Evolutionary conservation across 2,797 vertebrate genomes (phyloP).

Genomic region (Sphenopsis melanotis): DNA sequence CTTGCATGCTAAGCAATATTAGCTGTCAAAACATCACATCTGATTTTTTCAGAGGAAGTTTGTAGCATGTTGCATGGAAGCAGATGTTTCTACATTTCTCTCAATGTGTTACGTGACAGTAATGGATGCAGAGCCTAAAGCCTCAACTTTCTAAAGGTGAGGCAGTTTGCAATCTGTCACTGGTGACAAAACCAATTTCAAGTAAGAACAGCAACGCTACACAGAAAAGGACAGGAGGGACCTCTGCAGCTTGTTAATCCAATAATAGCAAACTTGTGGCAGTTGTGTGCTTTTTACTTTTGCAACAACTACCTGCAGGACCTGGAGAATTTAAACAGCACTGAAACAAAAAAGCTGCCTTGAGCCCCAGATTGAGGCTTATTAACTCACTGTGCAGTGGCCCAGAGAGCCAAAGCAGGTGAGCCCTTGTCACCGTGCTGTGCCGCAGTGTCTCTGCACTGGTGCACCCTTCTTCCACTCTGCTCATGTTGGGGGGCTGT

Average conservation of each 20-base stretch:
- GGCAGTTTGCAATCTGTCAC: background rate
- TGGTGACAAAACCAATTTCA: constrained; percentile 26
- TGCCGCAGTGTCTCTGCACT: rapidly evolving
- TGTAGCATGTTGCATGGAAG: background rate
- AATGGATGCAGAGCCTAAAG: constrained; percentile 18
- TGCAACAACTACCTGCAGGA: constrained; percentile 39
- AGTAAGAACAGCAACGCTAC: background rate
- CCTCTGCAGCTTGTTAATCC: constrained; percentile 15
- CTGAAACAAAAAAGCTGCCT: background rate
- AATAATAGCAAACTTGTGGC: constrained; percentile 30
- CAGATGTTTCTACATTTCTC: background rate
- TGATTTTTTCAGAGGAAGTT: background rate
- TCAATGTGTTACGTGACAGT: background rate
- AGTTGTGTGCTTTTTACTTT: background rate
- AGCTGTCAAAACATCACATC: background rate
- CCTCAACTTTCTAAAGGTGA: background rate
- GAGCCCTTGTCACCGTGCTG: background rate
- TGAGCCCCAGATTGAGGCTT: rapidly evolving
- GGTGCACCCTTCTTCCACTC: background rate
- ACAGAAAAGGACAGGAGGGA: constrained; percentile 16
- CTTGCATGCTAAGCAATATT: background rate
- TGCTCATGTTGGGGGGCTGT: rapidly evolving
- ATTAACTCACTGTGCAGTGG: rapidly evolving
- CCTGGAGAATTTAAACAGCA: background rate
- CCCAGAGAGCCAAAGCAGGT: background rate